Evolutionary conservation across 2,113 vertebrate species (phyloP), one percentile per base, ranked within the genome.

Genomic region (Morphnarchus princeps): DNA sequence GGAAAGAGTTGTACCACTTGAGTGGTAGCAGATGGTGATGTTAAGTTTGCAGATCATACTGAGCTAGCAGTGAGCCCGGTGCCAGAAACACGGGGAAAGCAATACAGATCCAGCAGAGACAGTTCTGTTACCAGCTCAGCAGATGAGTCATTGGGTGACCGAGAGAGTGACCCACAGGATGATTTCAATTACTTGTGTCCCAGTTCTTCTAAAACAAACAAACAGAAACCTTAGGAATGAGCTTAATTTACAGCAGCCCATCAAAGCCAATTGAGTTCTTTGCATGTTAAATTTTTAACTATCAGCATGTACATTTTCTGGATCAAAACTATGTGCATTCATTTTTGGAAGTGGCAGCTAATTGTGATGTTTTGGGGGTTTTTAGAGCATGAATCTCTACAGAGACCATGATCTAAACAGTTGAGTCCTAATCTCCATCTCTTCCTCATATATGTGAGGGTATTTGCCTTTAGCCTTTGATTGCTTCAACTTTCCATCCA

Each of bases 11-110:
- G 94, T 95, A 87, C 89, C 91, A 91, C 83, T 96, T 91, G 95
- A 96, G 77, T 89, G 77, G 83, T 94, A 95, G 87, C 96, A 97
- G 96, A 97, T 97, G 95, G 94, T 84, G 70, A 84, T 95, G 95
- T 95, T 94, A 85, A 80, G 87, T 91, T 92, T 95, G 87, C 66
- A 94, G 96, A 69, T 94, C 91, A 82, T 62, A 89, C 78, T 90
- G 89, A 89, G 93, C 49, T 91, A 95, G 73, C 57, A 95, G 40
- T 49, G 54, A 82, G 26, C 20, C 72, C 69, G 34, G 43, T 97
- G 97, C 94, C 94, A 96, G 89, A 89, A 96, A 47, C 65, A 63
- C 6, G 29, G 69, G 72, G 72, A 92, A 95, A 82, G 80, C 61
- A 92, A 81, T 63, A 79, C 16, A 89, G 47, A 92, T 92, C 94